Conservation (phyloP, 1,140 invertebrate genomes). For the Apolygus lucorum region DNA sequence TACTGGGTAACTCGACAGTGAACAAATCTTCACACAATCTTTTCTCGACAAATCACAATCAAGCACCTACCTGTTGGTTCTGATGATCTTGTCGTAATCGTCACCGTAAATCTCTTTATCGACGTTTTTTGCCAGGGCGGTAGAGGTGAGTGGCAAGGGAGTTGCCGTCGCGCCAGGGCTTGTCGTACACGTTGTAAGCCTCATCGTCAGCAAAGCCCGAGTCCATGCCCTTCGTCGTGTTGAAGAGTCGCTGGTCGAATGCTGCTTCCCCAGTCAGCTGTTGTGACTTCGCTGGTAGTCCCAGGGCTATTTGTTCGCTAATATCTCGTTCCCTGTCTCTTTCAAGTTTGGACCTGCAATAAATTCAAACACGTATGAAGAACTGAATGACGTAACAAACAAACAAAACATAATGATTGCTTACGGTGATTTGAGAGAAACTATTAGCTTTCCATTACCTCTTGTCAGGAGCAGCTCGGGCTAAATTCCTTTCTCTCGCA, state of each 20-base stretch:
- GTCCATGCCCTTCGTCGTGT: slow-evolving; percentile 91
- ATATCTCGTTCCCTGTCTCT: slow-evolving; percentile 93
- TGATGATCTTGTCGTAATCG: slow-evolving; percentile 76
- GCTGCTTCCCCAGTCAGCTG: slow-evolving; percentile 65
- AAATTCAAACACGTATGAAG: slow-evolving; percentile 7
- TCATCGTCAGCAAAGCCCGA: slow-evolving; percentile 97
- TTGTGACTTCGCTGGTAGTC: slow-evolving; percentile 76
- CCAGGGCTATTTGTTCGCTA: slow-evolving; percentile 96
- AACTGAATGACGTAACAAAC: neutral
- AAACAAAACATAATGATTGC: neutral
- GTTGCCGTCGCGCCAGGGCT: slow-evolving; percentile 78
- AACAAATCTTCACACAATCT: too few relatives aligned
- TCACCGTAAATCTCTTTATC: slow-evolving; percentile 88
- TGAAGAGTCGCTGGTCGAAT: slow-evolving; percentile 95
- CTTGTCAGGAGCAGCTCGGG: slow-evolving; percentile 89
- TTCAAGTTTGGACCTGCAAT: slow-evolving; percentile 67
- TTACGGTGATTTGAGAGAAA: neutral
- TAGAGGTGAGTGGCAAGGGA: slow-evolving; percentile 84
- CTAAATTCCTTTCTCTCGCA: slow-evolving; percentile 84
- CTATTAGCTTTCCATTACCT: slow-evolving; percentile 46
- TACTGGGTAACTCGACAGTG: too few relatives aligned
- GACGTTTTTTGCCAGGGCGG: slow-evolving; percentile 72
- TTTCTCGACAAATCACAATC: neutral
- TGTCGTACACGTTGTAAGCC: slow-evolving; percentile 96
- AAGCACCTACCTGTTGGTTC: slow-evolving; percentile 62